Evolutionary conservation across 1,140 invertebrate genomes (phyloP).

Genomic region (Phthorimaea operculella): DNA sequence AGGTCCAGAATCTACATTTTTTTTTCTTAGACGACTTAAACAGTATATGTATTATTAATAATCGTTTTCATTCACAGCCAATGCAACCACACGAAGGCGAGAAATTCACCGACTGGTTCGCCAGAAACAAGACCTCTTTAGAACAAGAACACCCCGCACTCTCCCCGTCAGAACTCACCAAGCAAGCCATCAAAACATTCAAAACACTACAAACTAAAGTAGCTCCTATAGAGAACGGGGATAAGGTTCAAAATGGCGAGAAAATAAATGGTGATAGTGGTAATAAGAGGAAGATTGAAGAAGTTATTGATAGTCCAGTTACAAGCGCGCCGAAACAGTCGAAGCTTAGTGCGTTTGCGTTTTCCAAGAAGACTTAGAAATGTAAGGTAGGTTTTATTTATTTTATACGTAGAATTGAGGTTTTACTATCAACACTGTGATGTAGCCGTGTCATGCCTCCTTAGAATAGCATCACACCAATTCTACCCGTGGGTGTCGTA

Average conservation of each 20-base stretch:
- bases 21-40: too few relatives aligned
- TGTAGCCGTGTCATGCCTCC: too few relatives aligned
- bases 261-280: conserved; percentile 13
- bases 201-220: conserved; percentile 53
- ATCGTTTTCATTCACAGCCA: conserved; percentile 30
- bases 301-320: conserved; percentile 26
- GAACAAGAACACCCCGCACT: conserved; percentile 69
- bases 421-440: too few relatives aligned
- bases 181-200: conserved; percentile 66
- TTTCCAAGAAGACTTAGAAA: conserved; percentile 48
- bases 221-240: conserved; percentile 14
- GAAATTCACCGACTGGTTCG: conserved; percentile 71
- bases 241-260: conserved; percentile 5
- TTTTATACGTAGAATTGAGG: too few relatives aligned
- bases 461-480: too few relatives aligned
- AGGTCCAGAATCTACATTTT: too few relatives aligned
- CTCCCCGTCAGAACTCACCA: conserved; percentile 65
- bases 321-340: conserved; percentile 56
- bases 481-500: too few relatives aligned
- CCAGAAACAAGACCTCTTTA: conserved; percentile 65
- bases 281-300: conserved; percentile 53
- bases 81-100: conserved; percentile 40
- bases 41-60: not conserved
- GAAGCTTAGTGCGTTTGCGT: conserved; percentile 62
- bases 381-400: too few relatives aligned